Base-by-base conservation (phyloP, 2,113 vertebrate species). In the Chionodraco myersi region DNA sequence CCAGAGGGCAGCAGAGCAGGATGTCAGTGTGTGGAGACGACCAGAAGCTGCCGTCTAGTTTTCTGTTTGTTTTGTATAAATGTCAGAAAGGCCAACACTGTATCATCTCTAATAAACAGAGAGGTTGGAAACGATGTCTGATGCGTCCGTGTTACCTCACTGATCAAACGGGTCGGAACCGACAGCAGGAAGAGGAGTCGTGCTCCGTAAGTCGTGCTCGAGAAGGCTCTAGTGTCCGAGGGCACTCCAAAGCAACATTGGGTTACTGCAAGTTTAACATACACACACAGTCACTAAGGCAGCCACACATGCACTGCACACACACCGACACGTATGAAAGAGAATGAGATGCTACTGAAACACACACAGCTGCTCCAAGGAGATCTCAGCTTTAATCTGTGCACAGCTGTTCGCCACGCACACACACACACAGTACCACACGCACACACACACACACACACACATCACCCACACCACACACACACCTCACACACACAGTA, bases 21-120 rank as follows among this genome's bases (percentile, higher is more conserved):
- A 15, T 60, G 72, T 70, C 58, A 64, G 74, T n/a, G 75, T 72
- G 56, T 48, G 61, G 76, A 83, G 84, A 65, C 60, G 54, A 80
- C 71, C 53, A 81, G 54, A 79, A 85, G 88, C 88, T 90, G 88
- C 91, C 91, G 88, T 92, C 85, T 88, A 83, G 52, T 45, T 82
- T 86, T 60, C 62, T 84, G 71, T 89, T 84, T 82, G 85, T 90
- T 93, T 92, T 88, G 84, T 91, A 92, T 89, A 84, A 82, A 85
- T 80, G 77, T 87, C 84, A 60, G 85, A 91, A 89, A 74, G 68
- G 73, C 87, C 89, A 90, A 91, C 87, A 72, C 89, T 91, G 91
- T 93, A 91, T 93, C 76, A 79, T 90, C 92, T 92, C 91, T 92
- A 94, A 94, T 94, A 94, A 95, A 94, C 72, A 86, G 89, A 90